These are phyloP conservation scores for Meloidogyne chitwoodi DNA, from an alignment of 1,140 invertebrate genomes.

Conservation along the genomic window DNA sequence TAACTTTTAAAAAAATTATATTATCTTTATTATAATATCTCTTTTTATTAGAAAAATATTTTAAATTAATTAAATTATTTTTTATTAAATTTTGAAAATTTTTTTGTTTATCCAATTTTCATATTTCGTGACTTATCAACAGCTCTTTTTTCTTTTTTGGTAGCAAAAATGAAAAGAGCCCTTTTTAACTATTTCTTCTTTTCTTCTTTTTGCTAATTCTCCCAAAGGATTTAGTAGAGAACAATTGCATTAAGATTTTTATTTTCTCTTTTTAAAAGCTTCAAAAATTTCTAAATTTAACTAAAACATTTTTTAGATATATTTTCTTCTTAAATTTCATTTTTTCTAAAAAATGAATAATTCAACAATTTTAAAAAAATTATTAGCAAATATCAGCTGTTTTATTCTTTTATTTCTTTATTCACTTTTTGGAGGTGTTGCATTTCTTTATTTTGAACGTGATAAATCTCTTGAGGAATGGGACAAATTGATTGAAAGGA, in stretches of 20 bases:
- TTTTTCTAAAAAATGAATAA: conserved; percentile 3
- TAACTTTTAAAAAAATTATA: too few species aligned
- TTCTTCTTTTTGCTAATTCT: neutral
- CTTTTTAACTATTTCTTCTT: neutral
- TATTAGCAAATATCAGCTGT: conserved; percentile 14
- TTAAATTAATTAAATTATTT: too few species aligned
- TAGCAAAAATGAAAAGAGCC: too few species aligned
- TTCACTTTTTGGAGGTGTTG: conserved; percentile 6
- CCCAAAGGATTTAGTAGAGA: neutral
- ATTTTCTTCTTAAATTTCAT: neutral
- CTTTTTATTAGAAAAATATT: too few species aligned
- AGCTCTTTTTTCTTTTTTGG: too few species aligned
- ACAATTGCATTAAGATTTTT: neutral
- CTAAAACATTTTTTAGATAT: neutral
- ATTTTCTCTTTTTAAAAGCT: neutral
- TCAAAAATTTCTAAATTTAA: neutral
- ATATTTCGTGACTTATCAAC: too few species aligned
- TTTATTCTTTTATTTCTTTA: conserved; percentile 14
- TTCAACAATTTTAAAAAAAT: conserved; percentile 3
- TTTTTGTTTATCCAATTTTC: too few species aligned
- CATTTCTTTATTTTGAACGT: conserved; percentile 7
- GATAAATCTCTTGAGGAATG: conserved; percentile 1
- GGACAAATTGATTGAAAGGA: conserved; percentile 5
- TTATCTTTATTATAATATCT: too few species aligned
- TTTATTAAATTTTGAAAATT: too few species aligned